These are phyloP conservation scores for Parapsyche elsis DNA, from an alignment of 1,140 invertebrate genomes.

Conservation along the genomic window DNA sequence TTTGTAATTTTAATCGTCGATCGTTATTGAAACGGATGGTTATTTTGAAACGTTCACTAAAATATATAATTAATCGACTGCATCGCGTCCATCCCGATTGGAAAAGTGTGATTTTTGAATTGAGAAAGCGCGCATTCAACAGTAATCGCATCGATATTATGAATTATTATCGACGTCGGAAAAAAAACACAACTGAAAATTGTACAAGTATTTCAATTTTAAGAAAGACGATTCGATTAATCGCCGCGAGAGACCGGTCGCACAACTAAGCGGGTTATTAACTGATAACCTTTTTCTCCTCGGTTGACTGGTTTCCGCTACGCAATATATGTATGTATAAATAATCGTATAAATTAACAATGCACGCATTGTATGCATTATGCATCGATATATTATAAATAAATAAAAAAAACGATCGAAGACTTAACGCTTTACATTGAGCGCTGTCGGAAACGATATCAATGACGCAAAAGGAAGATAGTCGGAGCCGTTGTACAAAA, in stretches of 20 bases:
- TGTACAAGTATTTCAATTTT: background rate
- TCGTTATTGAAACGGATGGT: slow-evolving; percentile 13
- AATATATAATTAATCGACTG: background rate
- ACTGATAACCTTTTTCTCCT: slow-evolving; percentile 23
- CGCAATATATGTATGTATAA: slow-evolving; percentile 15
- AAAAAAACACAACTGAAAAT: background rate
- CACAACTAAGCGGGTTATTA: slow-evolving; percentile 22
- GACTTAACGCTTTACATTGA: background rate
- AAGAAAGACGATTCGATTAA: slow-evolving; percentile 19
- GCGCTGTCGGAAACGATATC: background rate
- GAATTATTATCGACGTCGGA: too few relatives aligned
- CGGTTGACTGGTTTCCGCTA: slow-evolving; percentile 19
- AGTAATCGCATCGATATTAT: too few relatives aligned
- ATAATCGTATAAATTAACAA: slow-evolving; percentile 31
- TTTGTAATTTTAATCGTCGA: slow-evolving; percentile 14
- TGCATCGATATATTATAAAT: background rate
- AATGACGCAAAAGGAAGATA: background rate
- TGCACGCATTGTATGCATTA: slow-evolving; percentile 9
- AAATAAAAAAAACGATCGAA: background rate
- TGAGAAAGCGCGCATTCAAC: too few relatives aligned
- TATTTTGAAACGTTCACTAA: background rate
- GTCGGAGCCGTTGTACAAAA: background rate
- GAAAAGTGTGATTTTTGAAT: too few relatives aligned
- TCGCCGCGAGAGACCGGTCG: background rate
- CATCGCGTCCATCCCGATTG: too few relatives aligned